These are phyloP conservation scores for Rhinophrynus dorsalis DNA, from an alignment of 2,797 vertebrate species.

Conservation along the genomic window DNA sequence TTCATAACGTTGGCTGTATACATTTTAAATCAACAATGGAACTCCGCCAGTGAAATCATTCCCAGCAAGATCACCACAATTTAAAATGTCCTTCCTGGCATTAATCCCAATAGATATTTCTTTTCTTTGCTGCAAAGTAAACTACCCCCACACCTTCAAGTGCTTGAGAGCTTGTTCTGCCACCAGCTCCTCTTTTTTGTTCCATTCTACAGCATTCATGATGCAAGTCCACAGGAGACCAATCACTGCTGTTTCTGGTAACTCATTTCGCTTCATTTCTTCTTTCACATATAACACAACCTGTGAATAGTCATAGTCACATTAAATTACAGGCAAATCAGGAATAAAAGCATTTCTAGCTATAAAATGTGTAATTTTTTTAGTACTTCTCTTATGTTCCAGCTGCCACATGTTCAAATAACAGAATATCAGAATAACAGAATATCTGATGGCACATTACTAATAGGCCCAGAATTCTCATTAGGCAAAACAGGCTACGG, in stretches of 20 bases:
- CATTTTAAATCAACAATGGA: not conserved
- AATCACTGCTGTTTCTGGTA: slow-evolving; percentile 84
- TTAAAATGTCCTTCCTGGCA: too few relatives aligned
- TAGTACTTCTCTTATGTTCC: too few relatives aligned
- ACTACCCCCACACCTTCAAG: slow-evolving; percentile 77
- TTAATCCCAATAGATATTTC: not conserved
- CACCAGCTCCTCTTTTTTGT: slow-evolving; percentile 91
- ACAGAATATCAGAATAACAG: too few relatives aligned
- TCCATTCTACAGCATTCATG: slow-evolving; percentile 92
- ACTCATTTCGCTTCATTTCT: slow-evolving; percentile 87
- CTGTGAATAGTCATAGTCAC: slow-evolving; percentile 56
- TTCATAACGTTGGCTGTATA: too few relatives aligned
- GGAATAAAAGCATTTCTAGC: not conserved
- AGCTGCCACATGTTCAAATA: too few relatives aligned
- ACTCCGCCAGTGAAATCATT: not conserved
- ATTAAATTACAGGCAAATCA: not conserved
- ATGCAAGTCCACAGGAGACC: slow-evolving; percentile 87
- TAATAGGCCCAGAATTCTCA: too few relatives aligned
- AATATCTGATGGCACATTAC: too few relatives aligned
- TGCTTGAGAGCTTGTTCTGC: slow-evolving; percentile 91
- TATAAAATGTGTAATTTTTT: too few relatives aligned
- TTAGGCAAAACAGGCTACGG: too few relatives aligned
- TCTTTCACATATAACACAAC: slow-evolving; percentile 87
- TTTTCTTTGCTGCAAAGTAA: not conserved
- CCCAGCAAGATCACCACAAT: not conserved